Conservation (phyloP, 1,140 invertebrate genomes). For the Bombus picipes region DNA sequence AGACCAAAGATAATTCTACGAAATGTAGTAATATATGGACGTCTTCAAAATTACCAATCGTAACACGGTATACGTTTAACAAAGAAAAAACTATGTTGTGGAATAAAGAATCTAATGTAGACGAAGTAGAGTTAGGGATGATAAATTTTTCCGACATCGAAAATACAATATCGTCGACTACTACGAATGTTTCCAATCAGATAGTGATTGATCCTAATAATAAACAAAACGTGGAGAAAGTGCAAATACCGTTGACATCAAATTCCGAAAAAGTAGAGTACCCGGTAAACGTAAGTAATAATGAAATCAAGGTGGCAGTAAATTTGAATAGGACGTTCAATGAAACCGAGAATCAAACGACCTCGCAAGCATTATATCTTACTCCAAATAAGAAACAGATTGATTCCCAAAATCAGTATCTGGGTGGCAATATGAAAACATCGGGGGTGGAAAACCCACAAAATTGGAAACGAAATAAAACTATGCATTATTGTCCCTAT, state of each 20-base stretch:
- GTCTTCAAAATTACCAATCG: conserved; percentile 75
- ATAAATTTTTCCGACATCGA: background rate
- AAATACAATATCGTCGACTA: background rate
- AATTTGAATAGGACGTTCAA: conserved; percentile 25
- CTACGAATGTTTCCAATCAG: background rate
- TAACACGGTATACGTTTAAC: conserved; percentile 79
- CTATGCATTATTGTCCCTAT: conserved; percentile 80
- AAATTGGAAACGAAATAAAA: conserved; percentile 78
- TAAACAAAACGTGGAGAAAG: background rate
- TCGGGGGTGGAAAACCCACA: conserved; percentile 38
- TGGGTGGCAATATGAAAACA: conserved; percentile 14
- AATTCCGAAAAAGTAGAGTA: background rate
- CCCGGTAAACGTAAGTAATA: background rate
- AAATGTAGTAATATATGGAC: conserved; percentile 73
- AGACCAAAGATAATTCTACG: conserved; percentile 62
- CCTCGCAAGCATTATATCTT: conserved; percentile 46
- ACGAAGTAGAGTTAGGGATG: background rate
- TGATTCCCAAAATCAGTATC: conserved; percentile 8
- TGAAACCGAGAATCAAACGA: conserved; percentile 30
- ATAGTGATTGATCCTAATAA: background rate
- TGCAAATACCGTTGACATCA: conserved; percentile 13
- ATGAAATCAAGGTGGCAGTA: conserved; percentile 29
- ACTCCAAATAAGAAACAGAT: conserved; percentile 45
- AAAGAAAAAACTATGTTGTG: conserved; percentile 65
- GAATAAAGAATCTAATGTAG: conserved; percentile 32